Evolutionary conservation across 2,888 invertebrate species (phyloP), one percentile per base, ranked within the genome.

Genomic region (Epicampocera succincta): DNA sequence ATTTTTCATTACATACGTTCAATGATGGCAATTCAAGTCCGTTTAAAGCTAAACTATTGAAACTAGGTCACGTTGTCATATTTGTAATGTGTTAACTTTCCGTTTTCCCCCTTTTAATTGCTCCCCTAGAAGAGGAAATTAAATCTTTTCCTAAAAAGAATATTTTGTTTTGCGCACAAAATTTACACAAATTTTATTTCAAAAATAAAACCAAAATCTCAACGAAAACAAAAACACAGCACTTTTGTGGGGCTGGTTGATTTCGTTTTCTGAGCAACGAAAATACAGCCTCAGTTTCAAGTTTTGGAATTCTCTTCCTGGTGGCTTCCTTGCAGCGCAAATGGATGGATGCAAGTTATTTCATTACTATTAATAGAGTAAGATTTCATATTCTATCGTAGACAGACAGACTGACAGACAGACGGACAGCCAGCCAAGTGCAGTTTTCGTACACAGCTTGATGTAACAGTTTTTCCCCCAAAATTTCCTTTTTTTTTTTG

Each of bases 231-330:
- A 48, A 61, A 54, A 61, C 17, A 38, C 21, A n/a, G 12, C 4
- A 15, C 46, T 48, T 44, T 56, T 46, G 25, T 2, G 40, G 66
- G 12, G 40, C 40, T 68, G 25, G 29, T 48, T 48, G 19, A 13
- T 9, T 63, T 33, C 25, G n/a, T 33, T 50, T 19, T 15, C 0
- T 66, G 8, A 11, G 3, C 15, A 56, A 17, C n/a, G 25, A 60
- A 25, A 61, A 29, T 46, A 8, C 13, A 21, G 42, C 40, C 21
- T 61, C 44, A 25, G 15, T 46, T 65, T 44, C 33, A 40, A 66
- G 58, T 58, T 65, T 74, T 58, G 48, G 21, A 65, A 65, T 46
- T 48, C 4, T 25, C 48, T 74, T 56, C 48, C 65, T 66, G 56
- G 17, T 66, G 40, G 17, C 25, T 74, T 74, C 65, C 65, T 48